Evolutionary conservation across 2,113 vertebrate genomes (phyloP).

Genomic region (Syngnathus floridae): DNA sequence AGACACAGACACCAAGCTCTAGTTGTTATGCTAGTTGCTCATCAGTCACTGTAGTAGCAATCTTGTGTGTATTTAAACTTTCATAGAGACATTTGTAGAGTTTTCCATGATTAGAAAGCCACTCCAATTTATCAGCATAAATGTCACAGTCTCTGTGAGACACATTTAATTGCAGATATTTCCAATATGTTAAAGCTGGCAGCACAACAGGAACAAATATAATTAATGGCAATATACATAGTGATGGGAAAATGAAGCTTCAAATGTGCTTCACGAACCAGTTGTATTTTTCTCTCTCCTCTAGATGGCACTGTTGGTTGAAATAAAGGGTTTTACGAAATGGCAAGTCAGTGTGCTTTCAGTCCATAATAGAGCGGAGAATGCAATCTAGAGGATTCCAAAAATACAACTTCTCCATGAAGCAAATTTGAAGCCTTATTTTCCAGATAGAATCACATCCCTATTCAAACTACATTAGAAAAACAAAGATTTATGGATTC

Average conservation of each 20-base stretch:
- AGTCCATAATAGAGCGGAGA: too few relatives aligned
- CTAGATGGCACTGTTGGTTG: too few relatives aligned
- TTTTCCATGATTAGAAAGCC: constrained; percentile 22
- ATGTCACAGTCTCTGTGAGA: constrained; percentile 24
- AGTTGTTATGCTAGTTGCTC: constrained; percentile 31
- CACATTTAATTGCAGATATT: constrained; percentile 24
- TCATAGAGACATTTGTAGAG: constrained; percentile 23
- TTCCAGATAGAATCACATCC: constrained; percentile 25
- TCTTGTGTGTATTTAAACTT: constrained; percentile 33
- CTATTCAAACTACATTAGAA: constrained; percentile 43
- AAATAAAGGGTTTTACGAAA: too few relatives aligned
- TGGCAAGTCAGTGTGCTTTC: too few relatives aligned
- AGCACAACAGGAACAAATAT: constrained; percentile 33
- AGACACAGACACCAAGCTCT: constrained; percentile 38
- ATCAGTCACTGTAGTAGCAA: constrained; percentile 40
- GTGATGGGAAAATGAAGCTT: too few relatives aligned
- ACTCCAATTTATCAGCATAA: constrained; percentile 10
- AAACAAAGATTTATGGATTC: constrained; percentile 33
- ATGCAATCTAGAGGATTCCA: too few relatives aligned
- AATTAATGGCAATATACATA: constrained; percentile 48
- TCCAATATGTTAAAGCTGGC: constrained; percentile 27
- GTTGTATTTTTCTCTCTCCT: too few relatives aligned
- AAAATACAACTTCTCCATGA: too few relatives aligned
- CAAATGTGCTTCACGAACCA: too few relatives aligned
- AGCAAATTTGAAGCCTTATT: too few relatives aligned